Base-by-base conservation (phyloP, 2,888 invertebrate genomes). In the Hesperia comma region DNA sequence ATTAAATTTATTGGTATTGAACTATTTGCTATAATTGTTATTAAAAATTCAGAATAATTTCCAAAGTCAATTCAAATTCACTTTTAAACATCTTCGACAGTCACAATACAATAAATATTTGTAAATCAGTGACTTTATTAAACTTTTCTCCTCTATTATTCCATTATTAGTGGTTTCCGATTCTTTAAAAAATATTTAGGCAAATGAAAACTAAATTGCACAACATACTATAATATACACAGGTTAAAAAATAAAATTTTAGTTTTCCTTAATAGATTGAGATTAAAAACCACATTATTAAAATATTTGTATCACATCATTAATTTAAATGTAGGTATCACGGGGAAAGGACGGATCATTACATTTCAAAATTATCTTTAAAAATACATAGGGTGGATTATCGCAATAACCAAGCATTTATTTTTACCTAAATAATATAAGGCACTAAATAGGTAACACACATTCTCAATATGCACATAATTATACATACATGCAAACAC, bases 291-390 rank as follows among this genome's bases (percentile, higher is more conserved):
- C 61, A 61, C 51, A 14, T 17, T 33, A 15, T 43, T 58, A 46
- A n/a, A 51, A 37, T 21, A 21, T 61, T 51, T 15, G 12, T 54
- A 62, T 62, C 54, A 62, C 61, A 62, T 41, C 7, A 6, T 62
- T 32, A 26, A 15, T 54, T 62, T 32, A 6, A 54, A 41, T 54
- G 40, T n/a, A n/a, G n/a, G n/a, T 26, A 53, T 26, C 41, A 62
- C 41, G 53, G 41, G 41, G 26, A 37, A 57, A 49, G 71, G 71
- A 71, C 71, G 71, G 69, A 64, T 54, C 15, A 19, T 17, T 60
- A 21, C 51, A 43, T 60, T 43, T 41, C 26, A 46, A 46, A 15
- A 43, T n/a, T 17, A 46, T 46, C 7, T 46, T 46, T 17, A 17
- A 17, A 46, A 46, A 46, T 41, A 14, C 2, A 21, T 19, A 33